A percentile compares a stretch with the other conserved stretches of the same genome.
These are phyloP conservation scores for Thymelicus lineola DNA, from an alignment of 2,888 invertebrate genomes.

Conservation along the genomic window DNA sequence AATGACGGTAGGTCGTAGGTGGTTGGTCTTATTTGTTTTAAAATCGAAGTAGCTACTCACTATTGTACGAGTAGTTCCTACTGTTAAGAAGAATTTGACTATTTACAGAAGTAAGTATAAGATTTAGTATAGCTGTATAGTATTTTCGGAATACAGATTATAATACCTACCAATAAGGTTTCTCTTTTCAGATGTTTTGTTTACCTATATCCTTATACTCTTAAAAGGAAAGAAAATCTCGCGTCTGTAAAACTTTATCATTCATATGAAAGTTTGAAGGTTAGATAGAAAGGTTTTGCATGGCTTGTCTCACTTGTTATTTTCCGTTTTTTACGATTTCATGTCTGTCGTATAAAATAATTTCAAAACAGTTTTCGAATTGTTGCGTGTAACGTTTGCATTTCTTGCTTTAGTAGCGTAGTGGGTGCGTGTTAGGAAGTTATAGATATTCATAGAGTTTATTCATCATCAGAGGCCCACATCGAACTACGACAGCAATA, in stretches of 20 bases:
- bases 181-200: no score
- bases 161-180: no score
- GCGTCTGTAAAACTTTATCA: background rate
- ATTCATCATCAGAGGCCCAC: background rate
- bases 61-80: no score
- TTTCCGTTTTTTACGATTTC: conserved; percentile 29
- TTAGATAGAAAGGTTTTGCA: conserved; percentile 3
- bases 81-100: background rate
- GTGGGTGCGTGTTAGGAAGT: conserved; percentile 21
- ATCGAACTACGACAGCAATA: background rate
- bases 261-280: conserved; percentile 33
- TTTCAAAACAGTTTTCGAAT: conserved; percentile 34
- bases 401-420: conserved; percentile 10
- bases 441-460: conserved; percentile 16
- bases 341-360: conserved; percentile 35
- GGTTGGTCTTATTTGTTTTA: background rate
- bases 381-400: conserved; percentile 26
- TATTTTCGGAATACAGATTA: no score
- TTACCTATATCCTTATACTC: background rate
- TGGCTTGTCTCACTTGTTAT: conserved; percentile 15
- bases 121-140: background rate
- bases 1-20: background rate
- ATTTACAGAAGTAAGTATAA: background rate
- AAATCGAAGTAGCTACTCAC: background rate
- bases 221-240: background rate